phyloP scores from a whole-genome alignment of 2,113 vertebrate species.

The Leptosomus discolor region DNA sequence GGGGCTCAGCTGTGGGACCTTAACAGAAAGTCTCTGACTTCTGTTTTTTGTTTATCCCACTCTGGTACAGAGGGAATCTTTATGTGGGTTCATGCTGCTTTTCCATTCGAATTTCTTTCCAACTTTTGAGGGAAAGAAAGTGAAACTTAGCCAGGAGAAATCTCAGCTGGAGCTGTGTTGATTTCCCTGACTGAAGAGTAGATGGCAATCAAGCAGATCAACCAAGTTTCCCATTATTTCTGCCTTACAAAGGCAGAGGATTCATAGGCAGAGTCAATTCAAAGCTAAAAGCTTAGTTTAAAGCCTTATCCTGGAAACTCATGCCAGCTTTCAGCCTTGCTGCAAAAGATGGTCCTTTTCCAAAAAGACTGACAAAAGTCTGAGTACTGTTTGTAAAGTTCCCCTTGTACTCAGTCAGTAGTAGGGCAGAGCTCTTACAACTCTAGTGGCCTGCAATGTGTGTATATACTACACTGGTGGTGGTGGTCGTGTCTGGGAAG shows the following conservation, averaged over 20 bases:
- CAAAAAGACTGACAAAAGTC: background rate
- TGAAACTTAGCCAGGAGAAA: background rate
- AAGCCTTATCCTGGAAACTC: background rate
- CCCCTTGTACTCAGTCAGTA: background rate
- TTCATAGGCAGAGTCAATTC: background rate
- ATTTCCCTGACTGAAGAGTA: background rate
- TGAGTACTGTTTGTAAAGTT: background rate
- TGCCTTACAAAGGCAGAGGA: background rate
- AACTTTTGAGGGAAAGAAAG: background rate
- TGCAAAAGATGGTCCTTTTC: background rate
- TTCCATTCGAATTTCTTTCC: background rate
- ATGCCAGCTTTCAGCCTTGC: background rate
- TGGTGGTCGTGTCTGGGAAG: background rate
- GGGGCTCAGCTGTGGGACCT: background rate
- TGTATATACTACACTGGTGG: fast-evolving
- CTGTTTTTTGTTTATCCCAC: background rate
- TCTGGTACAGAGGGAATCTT: background rate
- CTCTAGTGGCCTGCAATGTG: background rate
- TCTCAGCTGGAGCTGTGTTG: background rate
- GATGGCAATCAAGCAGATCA: background rate
- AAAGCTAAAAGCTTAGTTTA: background rate
- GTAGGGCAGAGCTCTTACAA: background rate
- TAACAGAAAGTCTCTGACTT: background rate
- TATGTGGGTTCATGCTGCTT: background rate
- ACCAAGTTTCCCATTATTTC: background rate